Evolutionary conservation across 2,888 invertebrate genomes (phyloP), one percentile per base, ranked within the genome.

Genomic region (Tenthredo mesomela): DNA sequence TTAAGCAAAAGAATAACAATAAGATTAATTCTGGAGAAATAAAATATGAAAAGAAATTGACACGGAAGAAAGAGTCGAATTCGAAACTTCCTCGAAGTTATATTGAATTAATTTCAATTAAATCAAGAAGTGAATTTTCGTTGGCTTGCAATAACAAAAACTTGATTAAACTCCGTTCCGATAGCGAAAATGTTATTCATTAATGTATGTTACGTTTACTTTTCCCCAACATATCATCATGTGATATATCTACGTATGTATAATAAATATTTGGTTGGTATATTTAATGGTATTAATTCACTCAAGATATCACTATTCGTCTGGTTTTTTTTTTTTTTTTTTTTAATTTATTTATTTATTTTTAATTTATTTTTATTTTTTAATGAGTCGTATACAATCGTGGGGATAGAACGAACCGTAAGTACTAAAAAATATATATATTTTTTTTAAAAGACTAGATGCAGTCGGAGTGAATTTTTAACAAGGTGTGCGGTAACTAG

Each of bases 241-340:
- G 47, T 33, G 33, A 73, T 54, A 29, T 54, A 77, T 29, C 18
- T 75, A 75, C 18, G 29, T 77, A 54, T 54, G 21, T 80, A 80
- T 80, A 61, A 61, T 61, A 65, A 80, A 37, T 80, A 80, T 61
- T 80, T 40, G 80, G 80, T 65, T 80, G 61, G 58, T 61, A 80
- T 80, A 65, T 80, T 80, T 65, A 61, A 80, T 80, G 10, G 54
- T 37, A 65, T 61, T 80, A 80, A 50, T 33, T 77, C 29, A 80
- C 65, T 65, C 10, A 25, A 33, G 37, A 61, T 80, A 80, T 80
- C 77, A 77, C 77, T 80, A 80, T 80, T 61, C 15, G 61, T 61
- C 80, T 80, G 50, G 33, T 61, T 80, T 21, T 71, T 71, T 65
- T 65, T 65, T 65, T 10, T 29, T 21, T 29, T 65, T 65, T 65